Conservation (phyloP, 2,888 invertebrate species). For the Cephus runcator region DNA sequence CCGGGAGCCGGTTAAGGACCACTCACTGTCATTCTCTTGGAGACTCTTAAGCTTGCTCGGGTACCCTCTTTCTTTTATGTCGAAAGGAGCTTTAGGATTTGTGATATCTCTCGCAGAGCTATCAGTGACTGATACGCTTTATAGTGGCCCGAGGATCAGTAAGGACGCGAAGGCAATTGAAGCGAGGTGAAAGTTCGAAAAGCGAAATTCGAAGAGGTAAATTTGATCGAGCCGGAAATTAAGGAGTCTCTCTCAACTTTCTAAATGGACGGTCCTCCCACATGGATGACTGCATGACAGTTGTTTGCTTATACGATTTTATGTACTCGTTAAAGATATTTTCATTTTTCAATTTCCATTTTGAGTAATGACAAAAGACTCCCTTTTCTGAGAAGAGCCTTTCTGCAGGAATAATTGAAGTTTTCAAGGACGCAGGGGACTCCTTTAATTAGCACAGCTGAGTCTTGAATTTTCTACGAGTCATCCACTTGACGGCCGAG, state of each 20-base stretch:
- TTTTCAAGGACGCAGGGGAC: slow-evolving; percentile 19
- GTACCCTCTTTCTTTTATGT: neutral
- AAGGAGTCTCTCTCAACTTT: neutral
- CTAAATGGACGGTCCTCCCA: neutral
- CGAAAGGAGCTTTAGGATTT: neutral
- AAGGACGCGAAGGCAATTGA: neutral
- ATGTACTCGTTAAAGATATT: neutral
- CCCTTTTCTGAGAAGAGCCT: neutral
- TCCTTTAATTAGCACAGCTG: slow-evolving; percentile 28
- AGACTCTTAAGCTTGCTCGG: neutral
- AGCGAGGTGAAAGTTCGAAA: neutral
- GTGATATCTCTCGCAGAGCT: neutral
- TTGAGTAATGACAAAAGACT: neutral
- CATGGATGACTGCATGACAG: neutral
- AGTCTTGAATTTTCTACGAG: slow-evolving; percentile 5
- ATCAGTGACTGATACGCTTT: neutral
- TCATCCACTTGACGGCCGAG: neutral
- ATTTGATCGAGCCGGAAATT: neutral
- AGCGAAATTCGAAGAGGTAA: neutral
- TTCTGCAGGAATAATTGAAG: slow-evolving; percentile 14
- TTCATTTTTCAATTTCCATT: neutral
- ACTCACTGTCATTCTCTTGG: neutral
- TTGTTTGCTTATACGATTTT: neutral
- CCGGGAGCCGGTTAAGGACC: neutral
- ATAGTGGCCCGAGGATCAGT: neutral